phyloP scores from a whole-genome alignment of 2,113 vertebrate genomes.

The Xenopus borealis region DNA sequence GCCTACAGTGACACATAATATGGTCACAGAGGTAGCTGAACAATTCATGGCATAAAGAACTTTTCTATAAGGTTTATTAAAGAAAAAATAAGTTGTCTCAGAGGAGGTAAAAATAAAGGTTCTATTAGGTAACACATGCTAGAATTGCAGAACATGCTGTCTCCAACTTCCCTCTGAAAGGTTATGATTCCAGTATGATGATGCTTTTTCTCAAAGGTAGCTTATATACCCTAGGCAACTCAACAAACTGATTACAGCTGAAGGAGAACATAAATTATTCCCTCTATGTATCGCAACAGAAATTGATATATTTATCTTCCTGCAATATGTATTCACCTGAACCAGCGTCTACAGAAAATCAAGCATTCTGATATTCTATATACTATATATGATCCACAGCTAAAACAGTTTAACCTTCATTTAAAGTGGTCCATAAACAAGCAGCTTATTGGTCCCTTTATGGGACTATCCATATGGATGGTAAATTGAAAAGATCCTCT shows the following conservation, averaged over 20 bases:
- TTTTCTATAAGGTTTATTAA: constrained; percentile 32
- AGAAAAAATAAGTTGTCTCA: constrained; percentile 31
- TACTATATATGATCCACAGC: too few relatives aligned
- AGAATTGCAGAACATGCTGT: neutral
- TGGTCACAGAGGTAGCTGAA: constrained; percentile 16
- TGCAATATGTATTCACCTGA: neutral
- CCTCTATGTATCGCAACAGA: neutral
- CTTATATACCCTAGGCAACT: neutral
- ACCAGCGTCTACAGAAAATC: too few relatives aligned
- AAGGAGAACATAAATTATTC: neutral
- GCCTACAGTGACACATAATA: constrained; percentile 24
- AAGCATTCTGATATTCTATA: too few relatives aligned
- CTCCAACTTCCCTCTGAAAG: neutral
- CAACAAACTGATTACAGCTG: neutral
- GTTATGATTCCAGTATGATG: neutral
- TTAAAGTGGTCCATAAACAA: too few relatives aligned
- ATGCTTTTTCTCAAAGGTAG: neutral
- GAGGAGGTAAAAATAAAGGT: constrained; percentile 5
- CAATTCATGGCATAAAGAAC: constrained; percentile 16
- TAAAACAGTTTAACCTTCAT: too few relatives aligned
- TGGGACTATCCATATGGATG: too few relatives aligned
- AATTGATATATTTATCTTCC: neutral
- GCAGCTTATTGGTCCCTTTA: too few relatives aligned
- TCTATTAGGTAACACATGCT: constrained; percentile 13
- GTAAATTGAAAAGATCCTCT: too few relatives aligned